Percentiles rank a stretch among this genome's conserved stretches.
phyloP scores from a whole-genome alignment of 1,140 invertebrate species.

The Venturia canescens region DNA sequence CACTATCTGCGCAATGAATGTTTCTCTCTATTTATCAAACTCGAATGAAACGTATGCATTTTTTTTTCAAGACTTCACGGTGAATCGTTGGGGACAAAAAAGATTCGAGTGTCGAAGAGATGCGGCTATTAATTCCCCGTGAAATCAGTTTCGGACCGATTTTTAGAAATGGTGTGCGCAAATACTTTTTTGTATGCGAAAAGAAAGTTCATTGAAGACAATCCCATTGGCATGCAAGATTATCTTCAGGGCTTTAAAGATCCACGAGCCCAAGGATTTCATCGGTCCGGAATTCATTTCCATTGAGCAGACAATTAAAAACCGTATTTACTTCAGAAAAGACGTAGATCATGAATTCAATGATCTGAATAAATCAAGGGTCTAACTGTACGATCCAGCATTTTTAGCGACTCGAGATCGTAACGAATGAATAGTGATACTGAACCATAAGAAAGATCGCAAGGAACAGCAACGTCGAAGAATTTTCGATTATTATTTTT shows the following conservation, averaged over 20 bases:
- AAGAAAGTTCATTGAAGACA: too few relatives aligned
- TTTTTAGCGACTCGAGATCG: neutral
- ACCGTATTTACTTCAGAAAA: neutral
- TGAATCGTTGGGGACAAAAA: neutral
- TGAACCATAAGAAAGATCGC: slow-evolving; percentile 58
- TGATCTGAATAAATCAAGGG: neutral
- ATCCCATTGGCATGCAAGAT: neutral
- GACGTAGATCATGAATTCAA: neutral
- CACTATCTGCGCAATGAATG: neutral
- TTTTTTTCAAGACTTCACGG: neutral
- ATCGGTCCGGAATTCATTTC: neutral
- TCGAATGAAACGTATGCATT: neutral
- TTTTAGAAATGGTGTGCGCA: neutral
- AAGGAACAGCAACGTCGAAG: slow-evolving; percentile 53
- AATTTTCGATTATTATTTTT: slow-evolving; percentile 67
- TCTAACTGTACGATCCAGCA: neutral
- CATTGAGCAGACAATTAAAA: neutral
- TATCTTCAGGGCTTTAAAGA: neutral
- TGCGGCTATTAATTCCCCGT: neutral
- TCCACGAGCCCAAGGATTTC: neutral
- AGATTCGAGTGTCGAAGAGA: neutral
- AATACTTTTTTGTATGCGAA: too few relatives aligned
- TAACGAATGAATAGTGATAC: neutral
- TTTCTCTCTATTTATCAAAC: neutral
- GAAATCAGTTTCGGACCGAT: neutral